Evolutionary conservation across 64 coral and sea anemone genomes (phyloP).

Genomic region (Cladopsammia gracilis): DNA sequence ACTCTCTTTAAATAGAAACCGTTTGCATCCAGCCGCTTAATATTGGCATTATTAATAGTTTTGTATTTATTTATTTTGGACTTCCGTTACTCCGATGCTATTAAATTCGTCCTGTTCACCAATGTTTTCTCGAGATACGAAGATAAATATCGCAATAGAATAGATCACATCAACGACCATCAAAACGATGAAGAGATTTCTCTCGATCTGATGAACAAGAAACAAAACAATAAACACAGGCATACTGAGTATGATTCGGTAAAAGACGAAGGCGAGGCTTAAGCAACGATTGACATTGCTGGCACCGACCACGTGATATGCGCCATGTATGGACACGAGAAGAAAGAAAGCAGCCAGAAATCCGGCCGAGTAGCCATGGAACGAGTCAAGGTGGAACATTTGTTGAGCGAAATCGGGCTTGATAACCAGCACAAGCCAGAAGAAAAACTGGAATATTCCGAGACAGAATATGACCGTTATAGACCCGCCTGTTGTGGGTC

Average conservation of each 20-base stretch:
- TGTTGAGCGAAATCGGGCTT: constrained; percentile 9
- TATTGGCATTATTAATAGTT: too few species aligned
- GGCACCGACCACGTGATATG: constrained; percentile 41
- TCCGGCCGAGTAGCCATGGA: constrained; percentile 19
- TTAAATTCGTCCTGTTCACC: too few species aligned
- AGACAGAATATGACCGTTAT: background rate
- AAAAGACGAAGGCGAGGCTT: constrained; percentile 24
- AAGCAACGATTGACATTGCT: constrained; percentile 43
- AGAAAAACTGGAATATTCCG: constrained; percentile 23
- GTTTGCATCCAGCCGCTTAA: too few species aligned
- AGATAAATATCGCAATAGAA: background rate
- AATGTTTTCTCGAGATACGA: background rate
- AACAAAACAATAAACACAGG: constrained; percentile 40
- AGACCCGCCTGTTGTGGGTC: background rate
- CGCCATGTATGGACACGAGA: constrained; percentile 20
- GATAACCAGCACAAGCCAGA: constrained; percentile 31
- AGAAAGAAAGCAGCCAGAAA: constrained; percentile 53
- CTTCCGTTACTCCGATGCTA: too few species aligned
- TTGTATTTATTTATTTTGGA: too few species aligned
- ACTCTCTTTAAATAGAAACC: too few species aligned
- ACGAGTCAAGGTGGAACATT: constrained; percentile 21
- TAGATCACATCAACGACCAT: background rate
- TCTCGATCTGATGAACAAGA: constrained; percentile 58
- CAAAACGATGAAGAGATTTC: constrained; percentile 35
- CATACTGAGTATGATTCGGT: constrained; percentile 34